phyloP scores from a whole-genome alignment of 2,797 vertebrate genomes.

The Gephyroberyx darwinii region DNA sequence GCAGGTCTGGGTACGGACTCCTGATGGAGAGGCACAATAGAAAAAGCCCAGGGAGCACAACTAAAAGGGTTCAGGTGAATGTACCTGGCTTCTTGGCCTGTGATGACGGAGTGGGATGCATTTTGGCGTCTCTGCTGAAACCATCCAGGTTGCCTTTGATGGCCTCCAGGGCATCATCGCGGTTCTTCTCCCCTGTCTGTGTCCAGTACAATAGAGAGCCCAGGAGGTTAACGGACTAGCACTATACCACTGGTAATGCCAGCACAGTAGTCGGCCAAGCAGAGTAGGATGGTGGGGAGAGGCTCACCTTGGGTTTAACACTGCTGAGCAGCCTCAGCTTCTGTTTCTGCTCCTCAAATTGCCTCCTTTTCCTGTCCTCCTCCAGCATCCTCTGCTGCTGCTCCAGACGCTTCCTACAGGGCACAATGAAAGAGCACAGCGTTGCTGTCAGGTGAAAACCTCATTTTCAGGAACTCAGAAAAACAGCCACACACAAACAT shows the following conservation, averaged over 20 bases:
- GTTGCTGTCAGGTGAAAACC: too few relatives aligned
- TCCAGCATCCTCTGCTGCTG: conserved; percentile 97
- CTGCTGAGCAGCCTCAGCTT: conserved; percentile 96
- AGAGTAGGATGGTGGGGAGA: neutral
- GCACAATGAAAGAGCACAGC: neutral
- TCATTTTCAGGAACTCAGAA: too few relatives aligned
- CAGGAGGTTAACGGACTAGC: conserved; percentile 9
- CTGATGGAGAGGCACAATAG: conserved; percentile 16
- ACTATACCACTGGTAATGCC: neutral
- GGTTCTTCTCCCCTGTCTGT: conserved; percentile 90
- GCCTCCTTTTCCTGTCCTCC: conserved; percentile 95
- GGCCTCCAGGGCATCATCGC: conserved; percentile 97
- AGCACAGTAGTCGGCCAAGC: conserved; percentile 4
- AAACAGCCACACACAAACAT: neutral
- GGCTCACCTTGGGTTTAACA: conserved; percentile 94
- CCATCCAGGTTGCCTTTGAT: conserved; percentile 99
- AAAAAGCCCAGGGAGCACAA: conserved; percentile 9
- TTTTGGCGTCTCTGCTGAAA: conserved; percentile 98
- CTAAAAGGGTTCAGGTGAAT: neutral
- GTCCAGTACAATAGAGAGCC: conserved; percentile 5
- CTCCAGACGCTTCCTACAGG: conserved; percentile 91
- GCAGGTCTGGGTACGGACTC: neutral
- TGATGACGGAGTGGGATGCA: conserved; percentile 93
- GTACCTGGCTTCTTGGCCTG: conserved; percentile 95
- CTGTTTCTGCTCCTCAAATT: conserved; percentile 99